A percentile compares a stretch with the other conserved stretches of the same genome.
These are phyloP conservation scores for Aurelia sp. DNA, from an alignment of 30 jellyfish, hydroid and myxozoan genomes.

Conservation along the genomic window DNA sequence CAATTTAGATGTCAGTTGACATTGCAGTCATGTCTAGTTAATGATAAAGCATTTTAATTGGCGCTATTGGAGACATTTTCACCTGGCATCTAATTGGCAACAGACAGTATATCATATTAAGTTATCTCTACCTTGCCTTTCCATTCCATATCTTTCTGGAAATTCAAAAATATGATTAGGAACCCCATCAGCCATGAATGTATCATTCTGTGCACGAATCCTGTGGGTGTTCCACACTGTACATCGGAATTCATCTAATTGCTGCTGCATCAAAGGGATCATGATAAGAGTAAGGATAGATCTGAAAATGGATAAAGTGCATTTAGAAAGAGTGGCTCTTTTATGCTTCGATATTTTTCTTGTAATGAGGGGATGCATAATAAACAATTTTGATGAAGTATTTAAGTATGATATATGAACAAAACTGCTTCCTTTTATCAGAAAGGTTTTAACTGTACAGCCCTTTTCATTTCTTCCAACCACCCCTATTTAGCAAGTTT, in stretches of 20 bases:
- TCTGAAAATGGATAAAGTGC: slow-evolving; percentile 1
- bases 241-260: slow-evolving; percentile 20
- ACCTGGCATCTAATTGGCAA: too few species aligned
- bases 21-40: too few species aligned
- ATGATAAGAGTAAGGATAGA: slow-evolving; percentile 24
- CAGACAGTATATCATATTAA: too few species aligned
- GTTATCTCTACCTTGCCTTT: slow-evolving; percentile 1
- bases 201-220: slow-evolving; percentile 27
- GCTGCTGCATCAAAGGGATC: slow-evolving; percentile 43
- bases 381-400: not conserved
- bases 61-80: too few species aligned
- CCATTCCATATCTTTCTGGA: slow-evolving; percentile 38
- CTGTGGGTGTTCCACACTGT: slow-evolving; percentile 49
- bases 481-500: too few species aligned
- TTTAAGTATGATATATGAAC: too few species aligned
- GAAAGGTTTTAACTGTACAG: not conserved
- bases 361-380: not conserved
- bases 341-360: too few species aligned
- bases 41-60: too few species aligned
- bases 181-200: slow-evolving; percentile 44
- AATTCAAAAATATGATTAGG: slow-evolving; percentile 39
- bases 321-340: not conserved
- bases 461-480: too few species aligned
- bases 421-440: not conserved
- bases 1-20: too few species aligned